Percentiles rank a stretch among this genome's conserved stretches.
Conservation (phyloP, 2,888 invertebrate species). For the Thereva nobilitata region DNA sequence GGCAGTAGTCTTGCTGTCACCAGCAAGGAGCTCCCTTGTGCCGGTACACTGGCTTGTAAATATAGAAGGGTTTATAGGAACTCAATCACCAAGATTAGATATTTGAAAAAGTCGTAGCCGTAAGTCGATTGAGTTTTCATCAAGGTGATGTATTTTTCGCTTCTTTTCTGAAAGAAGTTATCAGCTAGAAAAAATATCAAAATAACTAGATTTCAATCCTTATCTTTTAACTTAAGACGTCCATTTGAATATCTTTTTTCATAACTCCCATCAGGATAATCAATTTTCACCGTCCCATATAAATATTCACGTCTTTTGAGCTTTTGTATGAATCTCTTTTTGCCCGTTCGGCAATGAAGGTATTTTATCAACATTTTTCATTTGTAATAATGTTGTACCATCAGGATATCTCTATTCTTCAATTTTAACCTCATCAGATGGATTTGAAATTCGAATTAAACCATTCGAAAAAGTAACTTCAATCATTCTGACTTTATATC, state of each 20-base stretch:
- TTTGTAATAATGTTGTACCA: slow-evolving; percentile 65
- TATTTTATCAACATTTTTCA: slow-evolving; percentile 71
- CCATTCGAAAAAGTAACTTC: slow-evolving; percentile 84
- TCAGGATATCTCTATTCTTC: slow-evolving; percentile 83
- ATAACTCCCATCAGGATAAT: slow-evolving; percentile 85
- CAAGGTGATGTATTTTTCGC: no score
- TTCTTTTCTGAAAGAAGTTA: no score
- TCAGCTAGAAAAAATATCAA: no score
- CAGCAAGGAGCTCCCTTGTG: no score
- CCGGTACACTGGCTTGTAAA: no score
- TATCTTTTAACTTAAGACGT: slow-evolving; percentile 82
- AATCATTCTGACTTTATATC: slow-evolving; percentile 75
- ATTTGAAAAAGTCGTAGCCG: no score
- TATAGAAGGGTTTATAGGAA: no score
- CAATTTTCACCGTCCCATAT: slow-evolving; percentile 87
- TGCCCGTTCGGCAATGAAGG: slow-evolving; percentile 84
- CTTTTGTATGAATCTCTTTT: slow-evolving; percentile 79
- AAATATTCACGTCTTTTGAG: slow-evolving; percentile 90
- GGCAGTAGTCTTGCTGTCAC: no score
- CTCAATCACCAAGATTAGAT: no score
- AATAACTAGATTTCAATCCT: slow-evolving; percentile 80
- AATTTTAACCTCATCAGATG: slow-evolving; percentile 64
- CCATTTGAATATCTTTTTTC: slow-evolving; percentile 93
- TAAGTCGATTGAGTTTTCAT: no score
- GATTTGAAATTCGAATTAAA: slow-evolving; percentile 70